Evolutionary conservation across 2,888 invertebrate species (phyloP).

Genomic region (Cryptocephalus primarius): DNA sequence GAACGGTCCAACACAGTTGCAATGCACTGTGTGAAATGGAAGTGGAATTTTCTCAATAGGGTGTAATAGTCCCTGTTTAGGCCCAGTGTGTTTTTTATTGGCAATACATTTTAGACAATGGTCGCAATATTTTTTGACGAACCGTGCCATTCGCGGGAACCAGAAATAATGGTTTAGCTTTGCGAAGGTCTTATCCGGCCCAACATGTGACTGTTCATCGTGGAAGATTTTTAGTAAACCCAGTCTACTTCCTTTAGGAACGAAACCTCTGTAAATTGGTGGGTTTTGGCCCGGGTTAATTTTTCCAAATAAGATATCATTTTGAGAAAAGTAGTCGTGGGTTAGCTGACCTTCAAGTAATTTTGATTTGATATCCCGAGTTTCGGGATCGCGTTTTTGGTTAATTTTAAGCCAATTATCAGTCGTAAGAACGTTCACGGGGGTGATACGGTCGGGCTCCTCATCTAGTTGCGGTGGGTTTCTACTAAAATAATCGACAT

Average conservation of each 20-base stretch:
- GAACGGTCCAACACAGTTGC: no score
- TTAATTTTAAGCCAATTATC: conserved; percentile 6
- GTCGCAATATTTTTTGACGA: conserved; percentile 5
- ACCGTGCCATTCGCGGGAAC: conserved; percentile 6
- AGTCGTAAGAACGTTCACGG: conserved; percentile 1
- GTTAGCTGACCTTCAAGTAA: conserved; percentile 4
- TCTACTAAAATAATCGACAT: conserved; percentile 10
- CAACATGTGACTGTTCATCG: conserved; percentile 10
- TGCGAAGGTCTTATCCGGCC: conserved; percentile 7
- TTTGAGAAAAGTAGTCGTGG: conserved; percentile 5
- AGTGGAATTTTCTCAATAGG: no score
- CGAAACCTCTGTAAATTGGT: conserved; percentile 5
- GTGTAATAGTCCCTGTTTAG: conserved; percentile 9
- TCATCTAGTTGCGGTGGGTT: conserved; percentile 1
- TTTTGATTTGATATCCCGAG: conserved; percentile 3
- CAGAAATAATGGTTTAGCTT: conserved; percentile 8
- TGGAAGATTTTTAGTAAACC: conserved; percentile 10
- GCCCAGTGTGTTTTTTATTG: conserved; percentile 1
- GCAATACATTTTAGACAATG: conserved; percentile 4
- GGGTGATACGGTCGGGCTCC: neutral
- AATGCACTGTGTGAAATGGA: no score
- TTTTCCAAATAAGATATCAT: conserved; percentile 6
- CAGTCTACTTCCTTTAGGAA: conserved; percentile 10
- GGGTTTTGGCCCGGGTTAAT: conserved; percentile 6
- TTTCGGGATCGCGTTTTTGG: conserved; percentile 5